phyloP scores from a whole-genome alignment of 2,113 vertebrate species.

The Corythornis cristatus region DNA sequence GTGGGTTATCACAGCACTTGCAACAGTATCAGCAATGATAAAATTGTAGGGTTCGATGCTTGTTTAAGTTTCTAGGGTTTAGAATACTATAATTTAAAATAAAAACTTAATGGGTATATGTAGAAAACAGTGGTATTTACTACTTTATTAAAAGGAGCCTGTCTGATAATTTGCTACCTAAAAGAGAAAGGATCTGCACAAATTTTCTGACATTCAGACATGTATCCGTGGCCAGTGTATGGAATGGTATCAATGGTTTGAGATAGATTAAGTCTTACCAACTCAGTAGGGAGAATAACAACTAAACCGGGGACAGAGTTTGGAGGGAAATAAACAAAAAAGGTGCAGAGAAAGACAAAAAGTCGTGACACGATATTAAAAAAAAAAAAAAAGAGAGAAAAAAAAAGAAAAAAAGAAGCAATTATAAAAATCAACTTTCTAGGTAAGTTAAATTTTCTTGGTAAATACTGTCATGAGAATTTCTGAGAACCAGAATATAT shows the following conservation, averaged over 20 bases:
- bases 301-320: neutral
- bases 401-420: neutral
- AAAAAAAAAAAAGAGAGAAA: neutral
- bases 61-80: neutral
- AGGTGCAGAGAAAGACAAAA: neutral
- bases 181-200: neutral
- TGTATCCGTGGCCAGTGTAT: fast-evolving
- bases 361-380: neutral
- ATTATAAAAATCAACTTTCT: neutral
- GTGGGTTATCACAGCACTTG: neutral
- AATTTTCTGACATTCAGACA: neutral
- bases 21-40: neutral
- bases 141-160: neutral
- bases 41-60: neutral
- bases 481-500: neutral
- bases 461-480: neutral
- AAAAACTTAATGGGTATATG: neutral
- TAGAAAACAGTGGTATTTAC: neutral
- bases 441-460: neutral
- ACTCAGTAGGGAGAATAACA: neutral
- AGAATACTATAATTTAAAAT: neutral
- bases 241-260: neutral
- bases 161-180: neutral
- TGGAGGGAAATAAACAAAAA: neutral
- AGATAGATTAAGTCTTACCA: neutral